Base-by-base conservation (phyloP, 2,888 invertebrate genomes). In the Pocota personata region DNA sequence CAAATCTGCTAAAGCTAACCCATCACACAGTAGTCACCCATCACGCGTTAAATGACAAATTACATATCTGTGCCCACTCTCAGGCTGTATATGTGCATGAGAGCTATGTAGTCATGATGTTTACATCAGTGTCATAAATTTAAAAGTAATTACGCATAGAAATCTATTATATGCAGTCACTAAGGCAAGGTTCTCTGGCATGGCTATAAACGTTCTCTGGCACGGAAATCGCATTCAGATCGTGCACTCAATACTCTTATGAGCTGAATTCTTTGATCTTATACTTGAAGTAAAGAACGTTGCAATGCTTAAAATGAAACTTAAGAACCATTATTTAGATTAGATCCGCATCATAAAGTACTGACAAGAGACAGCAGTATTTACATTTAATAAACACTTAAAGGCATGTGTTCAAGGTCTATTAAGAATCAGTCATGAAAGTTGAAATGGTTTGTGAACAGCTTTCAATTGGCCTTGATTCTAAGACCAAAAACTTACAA, bases 41-140 rank as follows among this genome's bases (percentile, higher is more conserved):
- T n/a, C n/a, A 35, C 8, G 2, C n/a, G 24, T 30, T 4, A 43
- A 62, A 10, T 43, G 62, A 43, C 62, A 27, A 35, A 50, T 50
- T 66, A 43, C n/a, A n/a, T n/a, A n/a, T n/a, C n/a, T 40, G 35
- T 48, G 4, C 48, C 66, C 66, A 50, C 66, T 35, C 21, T 24
- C 1, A 21, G 58, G 16, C 12, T 12, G n/a, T 12, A 4, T 8
- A 24, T 0, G 14, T 14, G 14, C 40, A 8, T 21, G 12, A 21
- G 27, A 52, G 1, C 24, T 27, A 12, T 43, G 21, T 27, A 27
- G 24, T 52, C 66, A 35, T 50, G 35, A 48, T 66, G 14, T 12
- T 52, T 16, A 16, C 46, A 32, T 46, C 30, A 32, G 35, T 35
- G 62, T 40, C 43, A 43, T 75, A 75, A 75, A 75, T 52, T 75